A percentile compares a stretch with the other conserved stretches of the same genome.
phyloP scores from a whole-genome alignment of 1,140 invertebrate species.

The Pseudachorutes palmiensis region DNA sequence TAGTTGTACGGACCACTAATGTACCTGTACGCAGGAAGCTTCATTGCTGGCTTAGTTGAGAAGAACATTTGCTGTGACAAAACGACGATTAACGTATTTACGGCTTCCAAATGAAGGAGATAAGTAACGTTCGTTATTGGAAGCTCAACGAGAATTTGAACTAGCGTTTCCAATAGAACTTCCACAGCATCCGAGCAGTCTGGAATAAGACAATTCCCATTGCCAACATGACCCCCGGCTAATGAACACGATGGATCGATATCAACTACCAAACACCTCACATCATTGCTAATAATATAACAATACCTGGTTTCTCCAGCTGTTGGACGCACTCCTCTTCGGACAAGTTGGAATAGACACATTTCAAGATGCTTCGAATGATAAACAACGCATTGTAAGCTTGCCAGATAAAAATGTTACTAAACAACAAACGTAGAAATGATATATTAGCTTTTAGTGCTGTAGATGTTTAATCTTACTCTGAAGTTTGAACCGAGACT shows the following conservation, averaged over 20 bases:
- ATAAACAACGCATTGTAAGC: constrained; percentile 89
- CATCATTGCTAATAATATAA: background rate
- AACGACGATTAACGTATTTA: constrained; percentile 75
- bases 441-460: background rate
- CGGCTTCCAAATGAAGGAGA: constrained; percentile 73
- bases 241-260: background rate
- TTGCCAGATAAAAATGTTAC: constrained; percentile 87
- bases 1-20: too few relatives aligned
- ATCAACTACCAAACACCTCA: background rate
- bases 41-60: constrained; percentile 53
- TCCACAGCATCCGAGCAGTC: constrained; percentile 43
- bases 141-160: constrained; percentile 67
- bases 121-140: constrained; percentile 76
- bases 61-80: constrained; percentile 80
- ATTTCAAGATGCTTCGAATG: constrained; percentile 78
- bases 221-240: background rate
- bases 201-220: background rate
- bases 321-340: constrained; percentile 67
- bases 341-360: constrained; percentile 68
- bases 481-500: constrained; percentile 71
- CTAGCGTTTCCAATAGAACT: constrained; percentile 57
- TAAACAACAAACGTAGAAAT: constrained; percentile 46
- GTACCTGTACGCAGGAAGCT: constrained; percentile 58
- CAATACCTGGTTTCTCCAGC: constrained; percentile 52
- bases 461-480: constrained; percentile 51